These are phyloP conservation scores for Colistium nudipinnis DNA, from an alignment of 2,113 vertebrate species.

Conservation along the genomic window DNA sequence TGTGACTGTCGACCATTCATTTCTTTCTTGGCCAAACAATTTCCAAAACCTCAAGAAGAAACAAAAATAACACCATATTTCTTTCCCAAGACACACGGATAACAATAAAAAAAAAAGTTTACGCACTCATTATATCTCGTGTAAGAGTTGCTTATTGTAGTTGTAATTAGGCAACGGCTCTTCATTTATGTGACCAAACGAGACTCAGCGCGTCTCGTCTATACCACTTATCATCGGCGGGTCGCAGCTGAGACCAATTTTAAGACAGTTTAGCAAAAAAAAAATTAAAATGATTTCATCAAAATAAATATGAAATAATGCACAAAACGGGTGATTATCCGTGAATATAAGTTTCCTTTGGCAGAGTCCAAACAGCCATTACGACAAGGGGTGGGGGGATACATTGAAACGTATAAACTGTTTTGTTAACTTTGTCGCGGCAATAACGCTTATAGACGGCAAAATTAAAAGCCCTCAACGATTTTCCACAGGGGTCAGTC, in stretches of 20 bases:
- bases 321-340: not conserved
- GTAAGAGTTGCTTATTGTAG: too few species aligned
- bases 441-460: slow-evolving; percentile 45
- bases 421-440: slow-evolving; percentile 56
- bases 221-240: too few species aligned
- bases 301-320: too few species aligned
- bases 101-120: too few species aligned
- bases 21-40: slow-evolving; percentile 35
- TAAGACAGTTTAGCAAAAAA: too few species aligned
- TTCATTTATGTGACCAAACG: too few species aligned
- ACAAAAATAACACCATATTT: slow-evolving; percentile 8
- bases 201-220: too few species aligned
- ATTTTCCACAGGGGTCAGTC: slow-evolving; percentile 65
- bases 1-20: slow-evolving; percentile 35
- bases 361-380: slow-evolving; percentile 8
- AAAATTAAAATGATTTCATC: too few species aligned
- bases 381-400: slow-evolving; percentile 14
- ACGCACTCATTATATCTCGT: not conserved
- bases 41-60: slow-evolving; percentile 20
- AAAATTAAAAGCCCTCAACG: slow-evolving; percentile 58
- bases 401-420: slow-evolving; percentile 42
- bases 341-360: slow-evolving; percentile 20
- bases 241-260: too few species aligned
- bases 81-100: slow-evolving; percentile 8
- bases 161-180: too few species aligned